A percentile compares a stretch with the other conserved stretches of the same genome.
Conservation (phyloP, 2,113 vertebrate species). For the Cricetomys ansorgei region DNA sequence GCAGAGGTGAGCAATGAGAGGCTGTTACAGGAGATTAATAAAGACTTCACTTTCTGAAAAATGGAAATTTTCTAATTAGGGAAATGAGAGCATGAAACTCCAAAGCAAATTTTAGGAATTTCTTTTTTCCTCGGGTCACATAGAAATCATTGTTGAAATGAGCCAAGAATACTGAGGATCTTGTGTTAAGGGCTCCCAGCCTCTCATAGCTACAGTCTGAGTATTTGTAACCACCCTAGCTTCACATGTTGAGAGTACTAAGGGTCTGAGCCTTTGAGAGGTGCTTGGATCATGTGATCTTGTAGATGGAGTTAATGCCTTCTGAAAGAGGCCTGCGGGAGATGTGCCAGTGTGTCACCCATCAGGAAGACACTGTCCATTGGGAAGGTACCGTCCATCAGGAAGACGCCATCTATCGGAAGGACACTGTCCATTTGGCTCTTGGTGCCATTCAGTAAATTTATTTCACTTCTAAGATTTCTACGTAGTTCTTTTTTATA, state of each 20-base stretch:
- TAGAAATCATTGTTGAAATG: conserved; percentile 48
- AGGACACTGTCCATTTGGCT: background rate
- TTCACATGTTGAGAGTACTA: background rate
- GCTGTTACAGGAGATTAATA: conserved; percentile 67
- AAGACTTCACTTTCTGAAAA: conserved; percentile 61
- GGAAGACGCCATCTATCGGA: background rate
- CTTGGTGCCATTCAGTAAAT: background rate
- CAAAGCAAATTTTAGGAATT: conserved; percentile 18
- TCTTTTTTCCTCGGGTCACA: background rate
- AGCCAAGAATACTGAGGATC: conserved; percentile 23
- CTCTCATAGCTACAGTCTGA: background rate
- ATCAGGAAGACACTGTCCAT: background rate
- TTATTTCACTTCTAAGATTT: conserved; percentile 33
- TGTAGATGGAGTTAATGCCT: background rate
- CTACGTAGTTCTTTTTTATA: background rate
- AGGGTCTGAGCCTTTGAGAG: background rate
- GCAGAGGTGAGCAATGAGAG: conserved; percentile 55
- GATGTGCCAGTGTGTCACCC: no score
- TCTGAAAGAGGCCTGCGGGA: background rate
- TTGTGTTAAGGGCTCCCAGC: conserved; percentile 17
- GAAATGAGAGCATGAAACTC: conserved; percentile 45
- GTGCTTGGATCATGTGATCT: background rate
- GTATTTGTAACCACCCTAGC: background rate
- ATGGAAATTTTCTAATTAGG: conserved; percentile 68
- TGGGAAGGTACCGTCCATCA: background rate